Conservation (phyloP, 2,888 invertebrate genomes). For the Phyllotreta cruciferae region DNA sequence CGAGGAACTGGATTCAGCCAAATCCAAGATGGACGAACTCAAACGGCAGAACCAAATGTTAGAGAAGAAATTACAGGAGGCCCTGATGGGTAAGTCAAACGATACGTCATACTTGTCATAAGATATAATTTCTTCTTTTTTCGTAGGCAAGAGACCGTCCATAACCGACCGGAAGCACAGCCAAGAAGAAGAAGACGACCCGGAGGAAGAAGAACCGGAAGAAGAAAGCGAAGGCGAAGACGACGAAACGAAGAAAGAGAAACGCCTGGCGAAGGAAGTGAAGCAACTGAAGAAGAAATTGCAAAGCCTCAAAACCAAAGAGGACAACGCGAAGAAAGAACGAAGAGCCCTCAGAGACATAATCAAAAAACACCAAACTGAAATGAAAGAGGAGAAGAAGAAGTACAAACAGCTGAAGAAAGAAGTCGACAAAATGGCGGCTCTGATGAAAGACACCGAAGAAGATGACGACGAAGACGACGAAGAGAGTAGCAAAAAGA, state of each 20-base stretch:
- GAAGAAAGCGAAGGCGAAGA: constrained; percentile 72
- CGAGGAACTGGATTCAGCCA: constrained; percentile 77
- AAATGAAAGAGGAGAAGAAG: constrained; percentile 80
- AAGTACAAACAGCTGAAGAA: constrained; percentile 84
- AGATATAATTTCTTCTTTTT: background rate
- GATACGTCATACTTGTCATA: background rate
- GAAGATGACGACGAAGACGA: constrained; percentile 70
- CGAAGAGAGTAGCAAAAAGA: constrained; percentile 55
- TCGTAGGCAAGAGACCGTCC: constrained; percentile 51
- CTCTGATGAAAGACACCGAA: constrained; percentile 81
- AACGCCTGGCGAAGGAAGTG: constrained; percentile 71
- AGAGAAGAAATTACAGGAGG: constrained; percentile 78
- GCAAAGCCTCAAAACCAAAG: constrained; percentile 68
- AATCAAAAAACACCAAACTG: constrained; percentile 80
- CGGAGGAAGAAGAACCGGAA: constrained; percentile 64
- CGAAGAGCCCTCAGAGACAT: constrained; percentile 78
- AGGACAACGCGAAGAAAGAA: constrained; percentile 78
- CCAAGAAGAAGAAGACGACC: constrained; percentile 62
- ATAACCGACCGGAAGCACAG: constrained; percentile 62
- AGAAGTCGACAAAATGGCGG: constrained; percentile 91
- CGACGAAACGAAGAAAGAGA: constrained; percentile 68
- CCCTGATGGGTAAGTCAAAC: constrained; percentile 58
- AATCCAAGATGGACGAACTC: constrained; percentile 80
- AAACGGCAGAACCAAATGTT: constrained; percentile 78
- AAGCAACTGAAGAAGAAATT: constrained; percentile 68